These are phyloP conservation scores for Equus przewalskii DNA, from an alignment of 2,113 vertebrate species.

Conservation along the genomic window DNA sequence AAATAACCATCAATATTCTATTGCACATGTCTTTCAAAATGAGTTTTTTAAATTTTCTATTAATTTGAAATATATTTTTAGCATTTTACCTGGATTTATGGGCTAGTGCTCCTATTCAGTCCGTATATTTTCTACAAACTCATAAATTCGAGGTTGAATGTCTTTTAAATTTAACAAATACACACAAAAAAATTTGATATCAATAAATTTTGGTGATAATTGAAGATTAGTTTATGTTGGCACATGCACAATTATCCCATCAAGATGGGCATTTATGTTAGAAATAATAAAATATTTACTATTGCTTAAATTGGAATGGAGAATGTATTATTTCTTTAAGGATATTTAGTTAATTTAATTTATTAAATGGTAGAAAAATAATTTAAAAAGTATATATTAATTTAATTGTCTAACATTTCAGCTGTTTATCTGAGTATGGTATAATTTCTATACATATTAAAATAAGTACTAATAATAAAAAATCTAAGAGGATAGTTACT, in stretches of 20 bases:
- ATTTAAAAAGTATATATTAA: conserved; percentile 24
- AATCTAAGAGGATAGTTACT: conserved; percentile 33
- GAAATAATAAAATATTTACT: background rate
- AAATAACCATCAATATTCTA: background rate
- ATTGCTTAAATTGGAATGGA: background rate
- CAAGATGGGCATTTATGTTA: background rate
- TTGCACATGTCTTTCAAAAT: background rate
- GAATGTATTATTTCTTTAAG: background rate
- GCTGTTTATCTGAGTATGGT: background rate
- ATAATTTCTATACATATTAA: background rate
- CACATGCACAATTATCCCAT: background rate
- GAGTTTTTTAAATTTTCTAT: background rate
- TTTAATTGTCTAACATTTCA: conserved; percentile 35
- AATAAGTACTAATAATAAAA: conserved; percentile 48
- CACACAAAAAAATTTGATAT: background rate
- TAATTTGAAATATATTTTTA: background rate
- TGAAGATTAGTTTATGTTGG: background rate
- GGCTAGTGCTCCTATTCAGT: background rate
- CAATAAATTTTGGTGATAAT: background rate
- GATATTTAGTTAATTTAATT: background rate
- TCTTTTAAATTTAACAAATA: background rate
- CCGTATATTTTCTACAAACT: background rate
- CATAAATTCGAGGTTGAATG: background rate
- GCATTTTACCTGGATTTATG: background rate
- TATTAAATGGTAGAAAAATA: background rate